phyloP scores from a whole-genome alignment of 1,140 invertebrate genomes.

The Gryllus bimaculatus region DNA sequence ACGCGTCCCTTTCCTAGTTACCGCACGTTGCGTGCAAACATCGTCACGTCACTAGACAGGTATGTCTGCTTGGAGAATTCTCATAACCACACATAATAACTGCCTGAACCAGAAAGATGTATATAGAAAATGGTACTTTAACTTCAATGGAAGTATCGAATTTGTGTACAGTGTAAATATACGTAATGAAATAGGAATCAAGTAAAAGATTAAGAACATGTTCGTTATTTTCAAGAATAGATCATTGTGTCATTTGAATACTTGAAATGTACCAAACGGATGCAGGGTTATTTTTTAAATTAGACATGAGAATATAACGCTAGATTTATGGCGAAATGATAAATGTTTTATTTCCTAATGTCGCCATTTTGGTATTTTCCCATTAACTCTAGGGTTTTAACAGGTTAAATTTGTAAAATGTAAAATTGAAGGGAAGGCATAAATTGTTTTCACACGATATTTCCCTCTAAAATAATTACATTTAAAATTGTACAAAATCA shows the following conservation, averaged over 20 bases:
- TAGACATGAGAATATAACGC: neutral
- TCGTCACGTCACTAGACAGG: too few relatives aligned
- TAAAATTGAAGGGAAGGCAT: too few relatives aligned
- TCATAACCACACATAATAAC: neutral
- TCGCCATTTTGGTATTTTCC: too few relatives aligned
- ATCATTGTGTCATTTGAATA: neutral
- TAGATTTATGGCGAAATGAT: neutral
- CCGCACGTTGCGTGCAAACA: neutral
- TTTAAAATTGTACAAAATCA: too few relatives aligned
- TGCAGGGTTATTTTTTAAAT: neutral
- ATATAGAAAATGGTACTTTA: neutral
- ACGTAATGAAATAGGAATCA: neutral
- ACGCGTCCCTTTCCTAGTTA: neutral
- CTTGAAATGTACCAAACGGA: conserved; percentile 1
- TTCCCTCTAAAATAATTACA: too few relatives aligned
- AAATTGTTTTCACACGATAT: too few relatives aligned
- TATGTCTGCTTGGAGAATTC: neutral
- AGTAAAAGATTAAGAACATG: neutral
- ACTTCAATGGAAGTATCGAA: neutral
- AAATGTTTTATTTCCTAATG: too few relatives aligned
- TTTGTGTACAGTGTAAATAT: conserved; percentile 2
- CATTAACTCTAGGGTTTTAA: too few relatives aligned
- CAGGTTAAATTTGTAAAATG: too few relatives aligned
- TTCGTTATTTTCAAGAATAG: neutral
- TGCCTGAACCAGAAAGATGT: neutral